Evolutionary conservation across 2,113 vertebrate species (phyloP).

Genomic region (Cyanocitta stelleri): DNA sequence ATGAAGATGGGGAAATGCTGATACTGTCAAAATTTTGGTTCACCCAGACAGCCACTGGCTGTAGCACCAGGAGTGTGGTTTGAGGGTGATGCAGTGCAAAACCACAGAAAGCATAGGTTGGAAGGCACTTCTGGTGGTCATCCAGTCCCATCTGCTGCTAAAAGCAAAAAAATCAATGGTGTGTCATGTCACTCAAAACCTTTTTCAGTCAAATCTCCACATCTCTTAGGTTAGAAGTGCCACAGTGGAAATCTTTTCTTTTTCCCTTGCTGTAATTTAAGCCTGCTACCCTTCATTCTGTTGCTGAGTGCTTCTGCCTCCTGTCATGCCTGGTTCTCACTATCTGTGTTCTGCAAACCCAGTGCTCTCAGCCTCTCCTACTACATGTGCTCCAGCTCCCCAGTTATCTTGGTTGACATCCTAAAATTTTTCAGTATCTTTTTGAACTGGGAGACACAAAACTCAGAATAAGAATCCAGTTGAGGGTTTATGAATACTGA

Average conservation of each 20-base stretch:
- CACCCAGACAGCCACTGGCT: background rate
- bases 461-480: background rate
- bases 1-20: background rate
- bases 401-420: background rate
- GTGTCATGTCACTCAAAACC: rapidly evolving
- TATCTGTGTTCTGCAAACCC: rapidly evolving
- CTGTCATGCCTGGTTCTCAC: background rate
- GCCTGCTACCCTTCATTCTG: background rate
- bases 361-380: background rate
- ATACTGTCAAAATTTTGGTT: background rate
- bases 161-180: background rate
- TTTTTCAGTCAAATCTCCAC: background rate
- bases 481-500: background rate
- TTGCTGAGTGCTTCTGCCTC: background rate
- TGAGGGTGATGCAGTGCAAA: background rate
- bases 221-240: background rate
- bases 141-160: background rate
- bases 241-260: background rate
- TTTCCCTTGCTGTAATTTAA: background rate
- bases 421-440: background rate
- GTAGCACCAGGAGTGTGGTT: background rate
- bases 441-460: background rate
- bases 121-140: background rate
- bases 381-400: background rate
- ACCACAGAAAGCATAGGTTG: background rate